A percentile compares a stretch with the other conserved stretches of the same genome.
phyloP scores from a whole-genome alignment of 1,140 invertebrate species.

The Atopsyche davidsoni region DNA sequence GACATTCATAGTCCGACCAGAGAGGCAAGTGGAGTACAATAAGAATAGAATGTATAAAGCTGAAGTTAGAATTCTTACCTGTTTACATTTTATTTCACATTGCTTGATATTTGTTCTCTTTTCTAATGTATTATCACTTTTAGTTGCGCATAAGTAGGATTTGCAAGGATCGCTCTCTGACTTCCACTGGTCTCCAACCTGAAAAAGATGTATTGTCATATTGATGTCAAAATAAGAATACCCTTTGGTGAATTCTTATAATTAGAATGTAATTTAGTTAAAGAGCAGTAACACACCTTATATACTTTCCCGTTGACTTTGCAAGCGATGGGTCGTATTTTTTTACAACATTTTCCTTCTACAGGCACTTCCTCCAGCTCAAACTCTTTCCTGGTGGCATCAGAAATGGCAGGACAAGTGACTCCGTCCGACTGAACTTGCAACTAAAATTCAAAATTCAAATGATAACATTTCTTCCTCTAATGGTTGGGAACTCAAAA shows the following conservation, averaged over 20 bases:
- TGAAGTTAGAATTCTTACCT: conserved; percentile 12
- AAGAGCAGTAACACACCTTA: conserved; percentile 41
- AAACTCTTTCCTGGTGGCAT: conserved; percentile 40
- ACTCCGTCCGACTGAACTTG: conserved; percentile 41
- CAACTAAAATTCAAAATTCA: conserved; percentile 35
- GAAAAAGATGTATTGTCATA: too few relatives aligned
- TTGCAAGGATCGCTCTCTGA: conserved; percentile 11
- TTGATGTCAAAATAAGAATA: too few relatives aligned
- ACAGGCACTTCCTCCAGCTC: conserved; percentile 43
- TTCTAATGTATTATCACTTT: conserved; percentile 18
- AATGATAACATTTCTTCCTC: background rate
- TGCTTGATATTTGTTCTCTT: conserved; percentile 14
- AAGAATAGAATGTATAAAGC: too few relatives aligned
- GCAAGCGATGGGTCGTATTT: conserved; percentile 49
- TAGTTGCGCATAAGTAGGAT: conserved; percentile 9
- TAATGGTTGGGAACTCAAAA: background rate
- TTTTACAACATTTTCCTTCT: conserved; percentile 51
- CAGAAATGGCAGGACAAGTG: conserved; percentile 41
- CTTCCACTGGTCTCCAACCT: conserved; percentile 16
- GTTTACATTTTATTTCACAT: conserved; percentile 17
- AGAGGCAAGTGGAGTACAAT: too few relatives aligned
- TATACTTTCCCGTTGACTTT: conserved; percentile 47
- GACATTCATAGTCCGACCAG: too few relatives aligned
- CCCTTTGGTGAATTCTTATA: too few relatives aligned
- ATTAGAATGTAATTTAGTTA: too few relatives aligned